Evolutionary conservation across 2,797 vertebrate genomes (phyloP).

Genomic region (Sebastes melanostomus): DNA sequence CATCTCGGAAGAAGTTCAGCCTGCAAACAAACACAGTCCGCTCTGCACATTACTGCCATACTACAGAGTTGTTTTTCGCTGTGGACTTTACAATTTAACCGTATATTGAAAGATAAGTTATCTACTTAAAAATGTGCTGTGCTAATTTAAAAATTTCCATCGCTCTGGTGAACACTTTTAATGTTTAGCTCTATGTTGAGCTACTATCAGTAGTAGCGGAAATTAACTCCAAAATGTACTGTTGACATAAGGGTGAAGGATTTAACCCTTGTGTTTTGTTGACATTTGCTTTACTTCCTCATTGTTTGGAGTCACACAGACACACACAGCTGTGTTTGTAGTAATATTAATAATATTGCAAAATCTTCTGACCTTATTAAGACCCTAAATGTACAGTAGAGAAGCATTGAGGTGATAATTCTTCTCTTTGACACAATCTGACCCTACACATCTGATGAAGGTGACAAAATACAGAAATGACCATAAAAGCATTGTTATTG

Average conservation of each 20-base stretch:
- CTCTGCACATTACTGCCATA: not conserved
- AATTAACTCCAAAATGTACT: not conserved
- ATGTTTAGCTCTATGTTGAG: too few species aligned
- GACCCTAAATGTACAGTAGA: too few species aligned
- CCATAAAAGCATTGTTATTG: not conserved
- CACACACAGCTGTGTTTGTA: not conserved
- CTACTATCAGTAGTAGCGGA: not conserved
- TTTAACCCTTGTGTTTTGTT: not conserved
- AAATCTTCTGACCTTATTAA: not conserved
- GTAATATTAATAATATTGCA: not conserved
- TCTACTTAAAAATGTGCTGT: not conserved
- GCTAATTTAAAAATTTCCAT: not conserved
- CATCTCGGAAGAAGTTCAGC: slow-evolving; percentile 94
- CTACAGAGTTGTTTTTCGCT: too few species aligned
- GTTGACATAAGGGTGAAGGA: not conserved
- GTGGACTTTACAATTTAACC: not conserved
- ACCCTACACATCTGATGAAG: too few species aligned
- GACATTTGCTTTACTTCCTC: not conserved
- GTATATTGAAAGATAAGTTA: not conserved
- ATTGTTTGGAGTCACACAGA: not conserved
- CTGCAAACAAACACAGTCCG: slow-evolving; percentile 68
- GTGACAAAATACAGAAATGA: not conserved
- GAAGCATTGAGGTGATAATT: too few species aligned
- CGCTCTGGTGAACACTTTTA: not conserved
- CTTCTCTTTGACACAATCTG: too few species aligned